Conservation (phyloP, 2,797 vertebrate species). For the Esox masquinongy region DNA sequence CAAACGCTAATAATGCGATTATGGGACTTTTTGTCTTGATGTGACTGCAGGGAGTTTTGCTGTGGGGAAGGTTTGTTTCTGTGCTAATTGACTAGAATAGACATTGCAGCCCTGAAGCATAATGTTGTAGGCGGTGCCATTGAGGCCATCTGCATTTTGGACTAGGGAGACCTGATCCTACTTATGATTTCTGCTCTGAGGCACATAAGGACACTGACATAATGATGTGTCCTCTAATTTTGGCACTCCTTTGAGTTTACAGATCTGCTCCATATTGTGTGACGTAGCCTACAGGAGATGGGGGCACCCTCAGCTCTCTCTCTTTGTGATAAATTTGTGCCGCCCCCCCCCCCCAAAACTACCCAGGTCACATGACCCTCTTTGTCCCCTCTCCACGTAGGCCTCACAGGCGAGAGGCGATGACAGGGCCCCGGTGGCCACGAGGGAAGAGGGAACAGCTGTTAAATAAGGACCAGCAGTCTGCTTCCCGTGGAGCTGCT, state of each 20-base stretch:
- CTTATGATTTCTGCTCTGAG: neutral
- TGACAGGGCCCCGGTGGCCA: neutral
- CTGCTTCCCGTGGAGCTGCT: neutral
- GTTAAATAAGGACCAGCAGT: neutral
- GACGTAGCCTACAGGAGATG: conserved; percentile 6
- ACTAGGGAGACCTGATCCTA: neutral
- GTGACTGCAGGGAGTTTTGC: neutral
- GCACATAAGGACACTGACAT: neutral
- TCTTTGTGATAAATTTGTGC: conserved; percentile 7
- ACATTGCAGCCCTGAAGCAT: too few species aligned
- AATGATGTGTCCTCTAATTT: neutral
- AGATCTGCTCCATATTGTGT: conserved; percentile 10
- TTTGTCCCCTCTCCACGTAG: neutral
- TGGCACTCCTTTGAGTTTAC: conserved; percentile 16
- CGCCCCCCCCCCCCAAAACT: neutral
- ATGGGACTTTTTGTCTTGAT: neutral
- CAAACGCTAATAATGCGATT: neutral
- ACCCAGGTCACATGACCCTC: neutral
- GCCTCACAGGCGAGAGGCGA: neutral
- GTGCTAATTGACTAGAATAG: neutral
- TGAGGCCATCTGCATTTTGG: neutral
- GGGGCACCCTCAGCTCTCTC: conserved; percentile 32
- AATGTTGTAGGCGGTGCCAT: too few species aligned
- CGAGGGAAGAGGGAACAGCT: neutral
- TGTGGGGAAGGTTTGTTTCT: neutral